phyloP scores from a whole-genome alignment of 2,888 invertebrate species.

The Lottia scabra region DNA sequence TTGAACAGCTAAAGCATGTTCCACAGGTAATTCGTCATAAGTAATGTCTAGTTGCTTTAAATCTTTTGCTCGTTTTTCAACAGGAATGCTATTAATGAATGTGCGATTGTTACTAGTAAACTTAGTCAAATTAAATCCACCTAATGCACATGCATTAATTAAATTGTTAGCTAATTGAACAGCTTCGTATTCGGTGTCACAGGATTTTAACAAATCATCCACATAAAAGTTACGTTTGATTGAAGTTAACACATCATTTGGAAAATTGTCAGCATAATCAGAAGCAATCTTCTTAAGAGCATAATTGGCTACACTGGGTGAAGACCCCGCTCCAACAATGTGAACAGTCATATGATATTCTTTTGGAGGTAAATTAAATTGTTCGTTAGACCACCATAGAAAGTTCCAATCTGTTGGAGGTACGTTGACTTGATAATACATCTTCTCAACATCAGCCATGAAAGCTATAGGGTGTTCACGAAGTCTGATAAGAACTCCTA shows the following conservation, averaged over 20 bases:
- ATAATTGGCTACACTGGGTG: conserved; percentile 8
- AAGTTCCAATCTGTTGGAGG: conserved; percentile 8
- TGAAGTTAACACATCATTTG: not conserved
- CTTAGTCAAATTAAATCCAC: conserved; percentile 1
- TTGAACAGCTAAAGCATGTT: conserved; percentile 5
- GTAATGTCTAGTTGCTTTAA: not conserved
- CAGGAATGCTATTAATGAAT: conserved; percentile 6
- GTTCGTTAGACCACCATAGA: conserved; percentile 14
- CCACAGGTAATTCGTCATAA: conserved; percentile 12
- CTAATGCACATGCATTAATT: not conserved
- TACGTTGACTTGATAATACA: conserved; percentile 19
- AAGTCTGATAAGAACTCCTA: conserved; percentile 17
- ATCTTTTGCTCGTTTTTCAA: not conserved
- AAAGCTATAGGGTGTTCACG: conserved; percentile 15
- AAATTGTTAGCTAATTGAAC: not conserved
- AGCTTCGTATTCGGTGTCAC: conserved; percentile 7
- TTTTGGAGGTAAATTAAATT: not conserved
- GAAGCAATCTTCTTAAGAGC: not conserved
- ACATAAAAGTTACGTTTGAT: conserved; percentile 8
- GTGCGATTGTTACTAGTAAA: not conserved
- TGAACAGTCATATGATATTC: conserved; percentile 7
- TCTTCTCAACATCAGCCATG: conserved; percentile 20
- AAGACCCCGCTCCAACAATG: conserved; percentile 4
- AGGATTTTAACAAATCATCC: conserved; percentile 8
- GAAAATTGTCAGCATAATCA: not conserved